These are phyloP conservation scores for Caranx melampygus DNA, from an alignment of 2,113 vertebrate species.

Conservation along the genomic window DNA sequence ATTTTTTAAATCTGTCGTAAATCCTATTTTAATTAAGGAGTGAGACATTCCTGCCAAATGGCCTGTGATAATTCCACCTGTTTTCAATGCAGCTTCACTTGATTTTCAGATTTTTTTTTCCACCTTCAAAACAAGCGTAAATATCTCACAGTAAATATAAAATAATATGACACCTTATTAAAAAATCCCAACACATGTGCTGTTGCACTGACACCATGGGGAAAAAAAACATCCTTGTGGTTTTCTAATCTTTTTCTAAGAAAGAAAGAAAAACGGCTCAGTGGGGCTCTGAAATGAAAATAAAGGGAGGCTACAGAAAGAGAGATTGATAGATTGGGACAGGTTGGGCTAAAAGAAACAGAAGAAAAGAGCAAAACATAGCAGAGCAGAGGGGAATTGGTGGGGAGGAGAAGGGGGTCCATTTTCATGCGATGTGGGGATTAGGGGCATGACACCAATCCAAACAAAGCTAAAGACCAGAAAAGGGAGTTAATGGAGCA, in stretches of 20 bases:
- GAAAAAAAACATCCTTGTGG: background rate
- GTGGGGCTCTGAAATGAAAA: conserved; percentile 11
- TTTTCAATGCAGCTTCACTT: conserved; percentile 7
- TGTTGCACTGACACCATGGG: background rate
- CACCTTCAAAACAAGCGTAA: conserved; percentile 24
- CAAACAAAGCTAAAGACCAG: conserved; percentile 76
- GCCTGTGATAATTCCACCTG: conserved; percentile 46
- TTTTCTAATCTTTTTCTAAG: background rate
- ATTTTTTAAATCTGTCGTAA: conserved; percentile 50
- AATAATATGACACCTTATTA: background rate
- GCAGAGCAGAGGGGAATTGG: conserved; percentile 33
- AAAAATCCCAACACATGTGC: background rate
- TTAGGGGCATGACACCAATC: conserved; percentile 80
- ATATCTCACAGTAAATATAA: conserved; percentile 12
- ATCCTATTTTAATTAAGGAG: conserved; percentile 57
- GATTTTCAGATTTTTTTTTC: conserved; percentile 9
- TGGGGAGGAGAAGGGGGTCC: conserved; percentile 37
- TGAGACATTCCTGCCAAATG: conserved; percentile 33
- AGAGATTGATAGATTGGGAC: conserved; percentile 20
- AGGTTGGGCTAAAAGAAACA: conserved; percentile 35
- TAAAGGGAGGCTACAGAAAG: background rate
- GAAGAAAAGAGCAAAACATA: conserved; percentile 26
- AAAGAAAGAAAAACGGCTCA: background rate
- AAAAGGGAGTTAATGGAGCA: conserved; percentile 73
- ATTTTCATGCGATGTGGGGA: conserved; percentile 59